Base-by-base conservation (phyloP, 35 echinoderm and acorn worm species). In the Apostichopus japonicus region DNA sequence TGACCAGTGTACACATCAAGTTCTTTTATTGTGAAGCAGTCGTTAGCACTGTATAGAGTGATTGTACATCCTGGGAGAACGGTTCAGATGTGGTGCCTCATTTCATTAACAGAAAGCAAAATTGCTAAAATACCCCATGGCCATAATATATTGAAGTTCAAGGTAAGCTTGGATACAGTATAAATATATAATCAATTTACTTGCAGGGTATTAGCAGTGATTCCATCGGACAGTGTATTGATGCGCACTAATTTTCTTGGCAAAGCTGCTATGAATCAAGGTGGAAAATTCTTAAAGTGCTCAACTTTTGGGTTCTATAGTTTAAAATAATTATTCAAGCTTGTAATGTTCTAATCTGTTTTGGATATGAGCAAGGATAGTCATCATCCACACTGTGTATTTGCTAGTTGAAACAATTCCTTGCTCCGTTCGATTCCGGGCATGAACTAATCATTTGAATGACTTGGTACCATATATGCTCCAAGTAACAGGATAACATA, bases 61-160 rank as follows among this genome's bases (percentile, higher is more conserved):
- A 67, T 19, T 67, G 63, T 67, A 67, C 63, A 67, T 67, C 4
- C 63, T 67, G 14, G 63, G 63, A 67, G 63, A 67, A 67, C 63
- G 5, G 63, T 10, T 1, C 63, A 67, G 11, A 67, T 67, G 63
- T 67, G 63, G 63, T 67, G 11, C 63, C 63, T 19, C 63, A 67
- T 67, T 67, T 67, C 63, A 67, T 67, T 67, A 67, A 67, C 63
- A 67, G 19, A 67, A 67, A 67, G 63, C 63, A 67, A 67, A 67
- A 67, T 67, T 67, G 63, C 63, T 19, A 19, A 67, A 67, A 67
- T 67, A 67, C 63, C 63, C 63, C 63, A 67, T 67, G 63, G 63
- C 14, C 63, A 67, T 67, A 67, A 15, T 15, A 11, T 10, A 19
- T 15, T 11, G 11, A 19, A 15, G 11, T 15, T 67, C 11, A 19